Conservation (phyloP, 2,113 vertebrate genomes). For the Rhineura floridana region DNA sequence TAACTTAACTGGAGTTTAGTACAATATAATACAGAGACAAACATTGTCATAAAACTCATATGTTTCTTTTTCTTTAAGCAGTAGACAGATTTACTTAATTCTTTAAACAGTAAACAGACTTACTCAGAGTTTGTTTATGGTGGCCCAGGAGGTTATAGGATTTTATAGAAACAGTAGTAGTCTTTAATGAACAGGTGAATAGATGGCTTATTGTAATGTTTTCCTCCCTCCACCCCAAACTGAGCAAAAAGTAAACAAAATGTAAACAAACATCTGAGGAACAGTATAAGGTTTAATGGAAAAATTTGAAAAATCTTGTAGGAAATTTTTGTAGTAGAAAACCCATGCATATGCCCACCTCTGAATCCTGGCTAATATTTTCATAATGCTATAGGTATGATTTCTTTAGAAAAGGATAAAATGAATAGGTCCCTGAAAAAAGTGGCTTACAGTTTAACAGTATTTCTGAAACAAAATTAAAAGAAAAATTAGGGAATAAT, state of each 20-base stretch:
- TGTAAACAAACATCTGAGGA: background rate
- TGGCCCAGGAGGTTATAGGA: background rate
- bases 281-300: too few species aligned
- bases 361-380: background rate
- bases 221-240: background rate
- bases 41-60: background rate
- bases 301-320: too few species aligned
- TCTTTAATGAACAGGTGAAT: background rate
- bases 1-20: background rate
- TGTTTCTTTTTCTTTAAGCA: background rate
- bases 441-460: background rate
- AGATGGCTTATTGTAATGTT: background rate
- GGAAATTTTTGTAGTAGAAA: background rate
- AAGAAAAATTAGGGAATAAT: background rate
- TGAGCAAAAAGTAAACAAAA: background rate
- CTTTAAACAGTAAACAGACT: background rate
- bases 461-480: background rate
- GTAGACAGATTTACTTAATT: background rate
- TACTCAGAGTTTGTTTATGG: background rate
- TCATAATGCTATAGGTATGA: too few species aligned
- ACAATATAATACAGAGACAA: too few species aligned
- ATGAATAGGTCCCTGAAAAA: background rate
- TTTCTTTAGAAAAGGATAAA: background rate
- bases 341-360: background rate
- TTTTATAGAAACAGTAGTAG: background rate